Evolutionary conservation across 2,888 invertebrate species (phyloP).

Genomic region (Cataglyphis cursor): DNA sequence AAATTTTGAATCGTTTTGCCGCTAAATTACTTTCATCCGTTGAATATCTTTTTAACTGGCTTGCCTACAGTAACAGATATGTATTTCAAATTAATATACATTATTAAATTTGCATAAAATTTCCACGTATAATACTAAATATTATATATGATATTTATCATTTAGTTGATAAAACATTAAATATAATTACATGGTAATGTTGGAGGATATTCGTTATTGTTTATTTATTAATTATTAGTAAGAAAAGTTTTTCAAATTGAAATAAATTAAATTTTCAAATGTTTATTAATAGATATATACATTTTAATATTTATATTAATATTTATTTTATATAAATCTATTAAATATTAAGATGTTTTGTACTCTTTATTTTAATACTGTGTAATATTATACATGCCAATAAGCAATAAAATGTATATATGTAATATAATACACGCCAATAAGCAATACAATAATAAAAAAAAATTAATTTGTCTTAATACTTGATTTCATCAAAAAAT

Average conservation of each 20-base stretch:
- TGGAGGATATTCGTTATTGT: background rate
- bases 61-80: slow-evolving; percentile 75
- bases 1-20: slow-evolving; percentile 16
- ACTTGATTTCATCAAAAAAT: background rate
- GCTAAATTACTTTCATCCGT: slow-evolving; percentile 67
- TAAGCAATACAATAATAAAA: background rate
- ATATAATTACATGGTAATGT: background rate
- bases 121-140: background rate
- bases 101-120: slow-evolving; percentile 14
- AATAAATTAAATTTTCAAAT: background rate
- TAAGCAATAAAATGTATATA: no score
- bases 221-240: background rate
- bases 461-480: background rate
- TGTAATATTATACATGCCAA: background rate
- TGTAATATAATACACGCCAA: background rate
- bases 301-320: background rate
- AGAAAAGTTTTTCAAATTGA: background rate
- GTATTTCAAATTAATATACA: background rate
- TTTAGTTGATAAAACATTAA: background rate
- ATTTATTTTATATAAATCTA: background rate
- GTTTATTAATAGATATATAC: background rate
- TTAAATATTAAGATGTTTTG: background rate
- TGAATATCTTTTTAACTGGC: slow-evolving; percentile 77
- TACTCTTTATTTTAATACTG: background rate
- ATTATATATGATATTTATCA: background rate